Evolutionary conservation across 2,113 vertebrate genomes (phyloP).

Genomic region (Argyrosomus japonicus): DNA sequence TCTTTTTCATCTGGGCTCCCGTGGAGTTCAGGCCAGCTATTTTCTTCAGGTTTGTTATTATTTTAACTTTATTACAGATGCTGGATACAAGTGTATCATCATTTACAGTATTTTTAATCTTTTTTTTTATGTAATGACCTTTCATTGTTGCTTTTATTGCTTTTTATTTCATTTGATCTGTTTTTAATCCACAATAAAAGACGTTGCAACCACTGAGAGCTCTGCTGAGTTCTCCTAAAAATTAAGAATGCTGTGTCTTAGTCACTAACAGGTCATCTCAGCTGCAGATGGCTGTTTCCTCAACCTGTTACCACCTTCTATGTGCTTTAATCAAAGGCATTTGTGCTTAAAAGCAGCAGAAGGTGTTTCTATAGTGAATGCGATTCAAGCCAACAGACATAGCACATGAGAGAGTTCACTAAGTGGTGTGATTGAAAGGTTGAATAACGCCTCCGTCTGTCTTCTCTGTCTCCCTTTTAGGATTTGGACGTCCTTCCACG

Average conservation of each 20-base stretch:
- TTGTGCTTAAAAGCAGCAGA: not conserved
- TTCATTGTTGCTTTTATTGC: constrained; percentile 46
- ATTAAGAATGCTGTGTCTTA: not conserved
- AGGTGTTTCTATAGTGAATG: not conserved
- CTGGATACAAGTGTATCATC: not conserved
- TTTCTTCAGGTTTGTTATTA: constrained; percentile 29
- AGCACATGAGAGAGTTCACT: not conserved
- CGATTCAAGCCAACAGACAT: not conserved
- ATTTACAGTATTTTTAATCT: constrained; percentile 10
- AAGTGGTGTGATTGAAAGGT: not conserved
- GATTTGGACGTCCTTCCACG: constrained; percentile 19
- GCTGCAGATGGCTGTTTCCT: not conserved
- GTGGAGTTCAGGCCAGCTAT: constrained; percentile 7
- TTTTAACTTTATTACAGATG: constrained; percentile 28
- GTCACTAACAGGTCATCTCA: not conserved
- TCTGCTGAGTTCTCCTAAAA: constrained; percentile 12
- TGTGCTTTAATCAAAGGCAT: not conserved
- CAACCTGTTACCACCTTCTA: not conserved
- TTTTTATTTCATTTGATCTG: constrained; percentile 16
- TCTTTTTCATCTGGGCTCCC: constrained; percentile 22
- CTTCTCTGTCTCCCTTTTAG: constrained; percentile 35
- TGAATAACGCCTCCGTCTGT: not conserved
- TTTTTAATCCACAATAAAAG: constrained; percentile 28
- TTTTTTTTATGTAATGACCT: constrained; percentile 28
- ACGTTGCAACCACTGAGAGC: not conserved